Evolutionary conservation across 2,113 vertebrate species (phyloP), one percentile per base, ranked within the genome.

Genomic region (Micronycteris hirsuta): DNA sequence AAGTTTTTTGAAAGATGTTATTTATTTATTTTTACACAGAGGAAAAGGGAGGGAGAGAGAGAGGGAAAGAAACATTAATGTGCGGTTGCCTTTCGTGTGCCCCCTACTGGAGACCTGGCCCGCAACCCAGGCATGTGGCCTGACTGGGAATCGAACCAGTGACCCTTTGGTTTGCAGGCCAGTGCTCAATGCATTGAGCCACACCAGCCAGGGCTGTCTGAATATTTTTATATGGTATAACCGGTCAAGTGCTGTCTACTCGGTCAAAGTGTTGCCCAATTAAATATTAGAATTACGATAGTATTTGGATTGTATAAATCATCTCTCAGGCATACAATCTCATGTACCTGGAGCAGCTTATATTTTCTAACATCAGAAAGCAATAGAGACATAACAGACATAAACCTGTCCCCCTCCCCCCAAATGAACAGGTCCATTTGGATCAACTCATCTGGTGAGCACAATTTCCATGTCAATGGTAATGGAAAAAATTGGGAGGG

Each of bases 191-290:
- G 7, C 56, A 24, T 2, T 58, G 56, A 58, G 56, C 56, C 56
- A 58, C 22, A 24, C 56, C 56, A 58, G 22, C 56, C 22, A 58
- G 20, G 22, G 22, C 56, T 13, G 2, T 76, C 61, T 47, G 22
- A 92, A 95, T 56, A 91, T 83, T 86, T 93, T 68, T 92, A 70
- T 74, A 70, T 7, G 5, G 1, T n/a, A 36, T 73, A 88, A 2
- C 41, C 90, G 22, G 3, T 89, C 14, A 7, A 86, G 15, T 90
- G 58, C 26, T 91, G 10, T 83, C 76, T 84, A 36, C 2, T 49
- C 90, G 78, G 61, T 96, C 15, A 77, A 74, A 95, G 65, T 73
- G 6, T 94, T 95, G 12, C 41, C 28, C 36, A 92, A 61, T 86
- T 71, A 85, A 67, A 93, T 90, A 87, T 63, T 76, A 58, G 7